Evolutionary conservation across 2,113 vertebrate genomes (phyloP), one percentile per base, ranked within the genome.

Genomic region (Lophura nycthemera): DNA sequence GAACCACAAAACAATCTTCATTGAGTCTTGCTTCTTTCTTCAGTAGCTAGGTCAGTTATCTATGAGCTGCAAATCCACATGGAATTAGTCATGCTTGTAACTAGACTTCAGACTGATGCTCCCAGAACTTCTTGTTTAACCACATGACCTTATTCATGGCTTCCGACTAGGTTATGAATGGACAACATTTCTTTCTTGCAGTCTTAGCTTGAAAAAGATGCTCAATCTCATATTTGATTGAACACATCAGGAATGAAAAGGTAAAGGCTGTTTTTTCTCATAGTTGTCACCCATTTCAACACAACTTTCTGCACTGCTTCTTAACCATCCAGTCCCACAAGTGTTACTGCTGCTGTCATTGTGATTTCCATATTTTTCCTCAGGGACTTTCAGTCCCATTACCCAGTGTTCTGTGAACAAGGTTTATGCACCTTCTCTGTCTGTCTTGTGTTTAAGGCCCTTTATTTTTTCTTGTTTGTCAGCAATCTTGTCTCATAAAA

Each of bases 311-410:
- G 34, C 5, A 10, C 13, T 52, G 14, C 20, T 59, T 21, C 13
- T 59, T 61, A 54, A 34, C 18, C 38, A 64, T 8, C 43, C 34
- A 3, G 83, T 83, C n/a, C 13, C 30, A 43, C 56, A 38, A 70
- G 24, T 0, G 0, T 48, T 1, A 1, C 25, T 22, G 30, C 48
- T 79, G 40, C 19, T 42, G 0, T 74, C 89, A 24, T 2, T 43
- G 22, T 0, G 1, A 42, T 74, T 86, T 13, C 21, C 16, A 13
- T 0, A 0, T 14, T 67, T 73, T 77, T 52, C 24, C 42, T 73
- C 11, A 18, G 30, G 45, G n/a, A 56, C 43, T 5, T 0, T 2
- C 4, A 32, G 8, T 83, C 18, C n/a, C 11, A 10, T 65, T 74
- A 74, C 25, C 21, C 38, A 20, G 11, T 22, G 27, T 54, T 66